A percentile compares a stretch with the other conserved stretches of the same genome.
Conservation (phyloP, 2,888 invertebrate genomes). For the Andrena dorsata region DNA sequence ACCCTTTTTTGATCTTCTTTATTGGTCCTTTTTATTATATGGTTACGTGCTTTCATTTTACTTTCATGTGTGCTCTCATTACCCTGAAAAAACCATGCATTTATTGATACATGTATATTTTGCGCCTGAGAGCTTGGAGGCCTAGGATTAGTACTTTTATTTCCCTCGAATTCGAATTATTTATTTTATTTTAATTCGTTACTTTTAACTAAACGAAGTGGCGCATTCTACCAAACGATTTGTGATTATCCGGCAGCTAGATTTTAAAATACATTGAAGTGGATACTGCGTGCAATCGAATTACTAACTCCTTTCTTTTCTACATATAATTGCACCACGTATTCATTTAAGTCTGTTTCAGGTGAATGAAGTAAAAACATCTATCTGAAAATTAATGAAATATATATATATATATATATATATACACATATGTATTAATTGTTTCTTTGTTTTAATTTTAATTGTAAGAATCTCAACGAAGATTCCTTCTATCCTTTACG, state of each 20-base stretch:
- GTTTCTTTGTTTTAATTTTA: conserved; percentile 1
- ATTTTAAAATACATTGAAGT: conserved; percentile 1
- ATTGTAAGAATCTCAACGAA: background rate
- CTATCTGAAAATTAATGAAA: background rate
- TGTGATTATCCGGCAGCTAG: conserved; percentile 1
- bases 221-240: background rate
- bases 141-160: conserved; percentile 65
- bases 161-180: conserved; percentile 1
- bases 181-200: background rate
- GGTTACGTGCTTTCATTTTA: conserved; percentile 33
- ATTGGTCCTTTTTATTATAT: conserved; percentile 18
- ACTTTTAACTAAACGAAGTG: background rate
- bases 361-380: background rate
- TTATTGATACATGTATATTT: conserved; percentile 55
- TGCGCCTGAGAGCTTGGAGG: conserved; percentile 80
- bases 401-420: background rate
- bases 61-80: conserved; percentile 64
- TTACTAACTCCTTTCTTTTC: background rate
- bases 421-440: conserved; percentile 1
- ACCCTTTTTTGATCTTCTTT: conserved; percentile 12
- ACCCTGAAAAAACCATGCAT: conserved; percentile 60
- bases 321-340: background rate
- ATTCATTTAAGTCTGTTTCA: background rate
- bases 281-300: conserved; percentile 19
- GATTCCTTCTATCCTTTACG: background rate